Evolutionary conservation across 2,888 invertebrate species (phyloP), one percentile per base, ranked within the genome.

Genomic region (Chrysodeixis includens): DNA sequence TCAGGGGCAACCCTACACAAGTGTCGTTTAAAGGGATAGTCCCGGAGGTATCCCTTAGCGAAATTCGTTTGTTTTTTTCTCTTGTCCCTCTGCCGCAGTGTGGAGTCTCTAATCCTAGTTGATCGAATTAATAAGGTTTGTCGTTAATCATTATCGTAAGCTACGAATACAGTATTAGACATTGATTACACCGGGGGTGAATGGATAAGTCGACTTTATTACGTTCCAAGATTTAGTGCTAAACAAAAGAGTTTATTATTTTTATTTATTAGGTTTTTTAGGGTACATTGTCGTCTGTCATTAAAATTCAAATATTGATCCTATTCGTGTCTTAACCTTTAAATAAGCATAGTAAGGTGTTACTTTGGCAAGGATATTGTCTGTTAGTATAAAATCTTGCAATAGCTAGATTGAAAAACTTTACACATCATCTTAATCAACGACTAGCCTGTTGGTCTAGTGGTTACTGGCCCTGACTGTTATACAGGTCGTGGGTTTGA

Each of bases 141-240:
- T 94, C 94, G 94, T 94, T 94, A 90, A 94, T 94, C 94, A 95
- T 95, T 94, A 94, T 92, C 83, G 93, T 93, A 91, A 94, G 92
- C 93, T 90, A 83, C 86, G 93, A 93, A 93, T 92, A 91, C 90
- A 73, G 85, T 90, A 93, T 93, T 90, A 94, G 94, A 94, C 93
- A 88, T 88, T 93, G 93, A 95, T 94, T 91, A 86, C 90, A 84
- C 80, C 81, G 86, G 89, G 91, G 93, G 92, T 91, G 93, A 87
- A 88, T 83, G 82, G 81, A 73, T 91, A 91, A 91, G 88, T 86
- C 83, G 83, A 88, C 83, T 90, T 91, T 92, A 92, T 92, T 90
- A 88, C 82, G 79, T 76, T 82, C 67, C 66, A 83, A 90, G 90
- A 88, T 88, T 91, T 90, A 88, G 56, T 53, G 59, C 58, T 69